Conservation (phyloP, 2,113 vertebrate species). For the Andinoacara biseriatus region DNA sequence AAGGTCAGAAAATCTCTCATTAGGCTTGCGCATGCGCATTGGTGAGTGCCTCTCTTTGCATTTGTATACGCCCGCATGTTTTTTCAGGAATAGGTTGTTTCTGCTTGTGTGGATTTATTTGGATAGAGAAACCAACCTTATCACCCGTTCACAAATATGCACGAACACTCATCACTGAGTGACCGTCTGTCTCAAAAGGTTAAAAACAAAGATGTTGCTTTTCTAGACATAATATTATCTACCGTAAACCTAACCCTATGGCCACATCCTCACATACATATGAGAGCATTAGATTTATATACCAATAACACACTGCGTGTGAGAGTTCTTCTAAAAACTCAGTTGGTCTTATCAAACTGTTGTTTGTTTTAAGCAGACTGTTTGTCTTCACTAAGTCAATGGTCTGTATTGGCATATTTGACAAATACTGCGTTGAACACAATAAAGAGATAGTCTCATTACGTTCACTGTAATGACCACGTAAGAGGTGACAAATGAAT, state of each 20-base stretch:
- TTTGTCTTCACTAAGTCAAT: slow-evolving; percentile 33
- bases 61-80: slow-evolving; percentile 34
- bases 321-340: background rate
- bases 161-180: background rate
- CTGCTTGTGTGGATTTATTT: slow-evolving; percentile 26
- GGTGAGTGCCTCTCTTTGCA: slow-evolving; percentile 9
- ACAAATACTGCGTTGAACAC: slow-evolving; percentile 49
- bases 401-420: slow-evolving; percentile 55
- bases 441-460: slow-evolving; percentile 42
- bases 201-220: background rate
- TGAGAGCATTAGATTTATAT: background rate
- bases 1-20: slow-evolving; percentile 82
- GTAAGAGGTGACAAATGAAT: slow-evolving; percentile 24
- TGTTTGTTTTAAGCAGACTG: slow-evolving; percentile 3
- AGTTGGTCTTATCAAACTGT: slow-evolving; percentile 18
- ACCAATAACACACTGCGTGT: background rate
- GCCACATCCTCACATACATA: background rate
- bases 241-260: background rate
- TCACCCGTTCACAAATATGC: slow-evolving; percentile 6
- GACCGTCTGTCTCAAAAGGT: background rate
- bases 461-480: slow-evolving; percentile 20
- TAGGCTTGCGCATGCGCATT: slow-evolving; percentile 59
- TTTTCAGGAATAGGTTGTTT: slow-evolving; percentile 30
- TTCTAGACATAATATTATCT: background rate
- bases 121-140: background rate